Percentiles rank a stretch among this genome's conserved stretches.
These are phyloP conservation scores for Callyntrura guangdongensis DNA, from an alignment of 2,888 invertebrate genomes.

Conservation along the genomic window DNA sequence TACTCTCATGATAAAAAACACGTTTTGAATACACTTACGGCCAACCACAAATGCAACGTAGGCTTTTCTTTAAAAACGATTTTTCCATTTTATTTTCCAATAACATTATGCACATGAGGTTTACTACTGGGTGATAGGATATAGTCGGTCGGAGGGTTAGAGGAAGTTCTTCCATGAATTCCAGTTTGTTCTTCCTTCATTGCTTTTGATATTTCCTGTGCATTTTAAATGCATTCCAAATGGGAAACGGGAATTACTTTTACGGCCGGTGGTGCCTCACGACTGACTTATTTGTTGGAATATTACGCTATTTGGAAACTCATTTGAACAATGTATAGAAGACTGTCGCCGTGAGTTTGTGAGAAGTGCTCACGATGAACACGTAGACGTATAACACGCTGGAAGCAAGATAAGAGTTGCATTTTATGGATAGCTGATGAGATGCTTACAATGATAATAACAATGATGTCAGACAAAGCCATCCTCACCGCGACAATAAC, in stretches of 20 bases:
- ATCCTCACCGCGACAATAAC: slow-evolving; percentile 15
- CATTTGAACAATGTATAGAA: slow-evolving; percentile 21
- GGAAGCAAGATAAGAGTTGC: slow-evolving; percentile 17
- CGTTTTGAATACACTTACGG: background rate
- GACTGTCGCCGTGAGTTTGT: background rate
- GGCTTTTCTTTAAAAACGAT: background rate
- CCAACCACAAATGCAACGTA: background rate
- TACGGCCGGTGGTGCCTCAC: slow-evolving; percentile 47
- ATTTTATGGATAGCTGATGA: slow-evolving; percentile 37
- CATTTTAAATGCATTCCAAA: slow-evolving; percentile 60
- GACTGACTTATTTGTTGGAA: slow-evolving; percentile 52
- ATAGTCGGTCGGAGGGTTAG: background rate
- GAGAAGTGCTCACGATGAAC: background rate
- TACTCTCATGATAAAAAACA: background rate
- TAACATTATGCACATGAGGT: background rate
- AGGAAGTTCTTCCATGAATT: slow-evolving; percentile 4
- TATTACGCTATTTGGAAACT: slow-evolving; percentile 12
- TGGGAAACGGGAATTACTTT: slow-evolving; percentile 62
- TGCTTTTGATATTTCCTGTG: slow-evolving; percentile 38
- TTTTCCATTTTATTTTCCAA: background rate
- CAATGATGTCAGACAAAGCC: slow-evolving; percentile 54
- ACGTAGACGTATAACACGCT: background rate
- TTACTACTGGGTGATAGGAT: background rate
- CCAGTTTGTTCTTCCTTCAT: slow-evolving; percentile 50
- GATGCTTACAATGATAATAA: slow-evolving; percentile 55